phyloP scores from a whole-genome alignment of 2,888 invertebrate species.

The Gasteruption jaculator region DNA sequence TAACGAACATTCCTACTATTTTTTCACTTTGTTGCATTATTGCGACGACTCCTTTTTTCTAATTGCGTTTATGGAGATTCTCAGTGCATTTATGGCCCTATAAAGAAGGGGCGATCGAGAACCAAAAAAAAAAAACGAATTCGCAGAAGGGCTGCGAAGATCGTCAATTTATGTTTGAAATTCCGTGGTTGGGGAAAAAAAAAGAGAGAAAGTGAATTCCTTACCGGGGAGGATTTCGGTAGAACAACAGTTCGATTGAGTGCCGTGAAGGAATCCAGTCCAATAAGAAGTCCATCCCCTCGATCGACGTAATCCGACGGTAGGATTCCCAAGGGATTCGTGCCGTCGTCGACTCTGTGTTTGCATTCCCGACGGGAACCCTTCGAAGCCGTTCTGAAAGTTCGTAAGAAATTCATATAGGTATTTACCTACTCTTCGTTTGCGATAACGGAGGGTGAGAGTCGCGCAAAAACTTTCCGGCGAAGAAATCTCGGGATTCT shows the following conservation, averaged over 20 bases:
- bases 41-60: no score
- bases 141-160: not conserved
- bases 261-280: constrained; percentile 41
- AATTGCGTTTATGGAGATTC: no score
- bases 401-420: no score
- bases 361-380: constrained; percentile 43
- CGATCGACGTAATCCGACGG: constrained; percentile 47
- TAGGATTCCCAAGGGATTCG: constrained; percentile 40
- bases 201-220: constrained; percentile 15
- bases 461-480: no score
- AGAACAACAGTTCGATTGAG: constrained; percentile 38
- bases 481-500: no score
- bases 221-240: constrained; percentile 41
- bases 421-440: no score
- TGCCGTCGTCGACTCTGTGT: constrained; percentile 35
- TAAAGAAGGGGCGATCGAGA: no score
- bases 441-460: no score
- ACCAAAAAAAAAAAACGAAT: no score
- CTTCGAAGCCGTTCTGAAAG: constrained; percentile 39
- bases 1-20: no score
- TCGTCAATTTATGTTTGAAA: not conserved
- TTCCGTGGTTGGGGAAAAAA: not conserved
- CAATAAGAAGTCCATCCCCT: constrained; percentile 43
- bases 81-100: no score
- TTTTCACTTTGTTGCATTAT: no score